These are phyloP conservation scores for Drosophila melanosoma DNA, from an alignment of 2,888 invertebrate genomes.

Conservation along the genomic window DNA sequence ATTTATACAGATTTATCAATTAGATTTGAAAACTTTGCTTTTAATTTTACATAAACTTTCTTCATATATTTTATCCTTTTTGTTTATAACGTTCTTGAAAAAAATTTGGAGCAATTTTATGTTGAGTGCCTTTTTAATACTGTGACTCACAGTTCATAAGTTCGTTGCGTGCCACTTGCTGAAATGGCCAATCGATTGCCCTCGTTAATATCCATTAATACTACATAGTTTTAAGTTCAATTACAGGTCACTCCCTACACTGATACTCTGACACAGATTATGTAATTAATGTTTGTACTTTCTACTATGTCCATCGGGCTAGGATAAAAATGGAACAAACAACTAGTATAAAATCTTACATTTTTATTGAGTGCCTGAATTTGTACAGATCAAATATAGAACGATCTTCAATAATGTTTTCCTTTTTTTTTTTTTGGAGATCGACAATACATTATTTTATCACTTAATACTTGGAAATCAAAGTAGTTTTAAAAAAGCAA, in stretches of 20 bases:
- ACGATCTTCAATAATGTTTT: neutral
- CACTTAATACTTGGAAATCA: neutral
- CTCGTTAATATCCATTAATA: neutral
- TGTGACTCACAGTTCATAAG: neutral
- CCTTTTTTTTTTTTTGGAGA: neutral
- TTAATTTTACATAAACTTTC: neutral
- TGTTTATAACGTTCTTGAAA: neutral
- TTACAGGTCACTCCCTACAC: neutral
- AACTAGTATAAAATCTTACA: neutral
- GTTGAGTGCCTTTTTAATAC: neutral
- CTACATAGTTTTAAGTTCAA: neutral
- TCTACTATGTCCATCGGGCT: neutral
- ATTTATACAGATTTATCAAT: neutral
- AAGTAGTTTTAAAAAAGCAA: no score
- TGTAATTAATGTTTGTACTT: neutral
- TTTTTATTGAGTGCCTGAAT: no score
- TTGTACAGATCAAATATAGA: neutral
- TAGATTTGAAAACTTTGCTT: neutral
- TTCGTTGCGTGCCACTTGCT: neutral
- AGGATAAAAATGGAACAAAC: neutral
- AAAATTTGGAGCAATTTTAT: neutral
- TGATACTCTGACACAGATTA: neutral
- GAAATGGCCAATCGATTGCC: neutral
- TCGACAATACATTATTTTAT: neutral
- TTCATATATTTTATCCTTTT: neutral